phyloP scores from a whole-genome alignment of 2,797 vertebrate species.

The Steatocranus sp. region DNA sequence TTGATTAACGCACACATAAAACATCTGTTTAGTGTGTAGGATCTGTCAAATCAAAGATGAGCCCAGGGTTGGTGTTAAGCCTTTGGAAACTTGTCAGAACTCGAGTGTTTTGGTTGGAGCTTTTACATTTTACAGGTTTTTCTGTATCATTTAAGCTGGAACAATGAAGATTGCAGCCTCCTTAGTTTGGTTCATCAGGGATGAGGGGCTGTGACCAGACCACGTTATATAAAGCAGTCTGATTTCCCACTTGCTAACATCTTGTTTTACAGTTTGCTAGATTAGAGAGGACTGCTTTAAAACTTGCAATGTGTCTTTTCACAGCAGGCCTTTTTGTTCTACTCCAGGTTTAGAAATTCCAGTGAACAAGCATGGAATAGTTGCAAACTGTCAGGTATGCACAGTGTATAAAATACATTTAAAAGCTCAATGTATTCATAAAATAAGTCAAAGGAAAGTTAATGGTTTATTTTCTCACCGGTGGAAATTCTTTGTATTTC shows the following conservation, averaged over 20 bases:
- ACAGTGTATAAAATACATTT: neutral
- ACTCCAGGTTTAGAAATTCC: neutral
- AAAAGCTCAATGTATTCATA: neutral
- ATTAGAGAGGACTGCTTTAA: neutral
- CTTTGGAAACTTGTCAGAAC: neutral
- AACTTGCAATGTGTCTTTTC: neutral
- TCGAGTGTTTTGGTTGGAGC: neutral
- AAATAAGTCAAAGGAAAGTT: neutral
- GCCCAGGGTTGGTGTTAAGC: neutral
- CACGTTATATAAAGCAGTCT: neutral
- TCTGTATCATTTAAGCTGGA: neutral
- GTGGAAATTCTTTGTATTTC: neutral
- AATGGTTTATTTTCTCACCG: neutral
- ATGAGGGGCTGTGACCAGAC: neutral
- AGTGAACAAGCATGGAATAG: neutral
- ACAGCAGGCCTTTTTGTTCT: neutral
- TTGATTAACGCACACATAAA: neutral
- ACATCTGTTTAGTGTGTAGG: neutral
- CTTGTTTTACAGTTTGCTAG: neutral
- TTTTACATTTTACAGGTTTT: neutral
- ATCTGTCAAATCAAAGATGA: neutral
- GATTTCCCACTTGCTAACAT: neutral
- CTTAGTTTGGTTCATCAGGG: neutral
- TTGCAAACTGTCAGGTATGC: neutral
- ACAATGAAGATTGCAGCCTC: neutral